phyloP scores from a whole-genome alignment of 2,113 vertebrate species.

The Oreamnos americanus region DNA sequence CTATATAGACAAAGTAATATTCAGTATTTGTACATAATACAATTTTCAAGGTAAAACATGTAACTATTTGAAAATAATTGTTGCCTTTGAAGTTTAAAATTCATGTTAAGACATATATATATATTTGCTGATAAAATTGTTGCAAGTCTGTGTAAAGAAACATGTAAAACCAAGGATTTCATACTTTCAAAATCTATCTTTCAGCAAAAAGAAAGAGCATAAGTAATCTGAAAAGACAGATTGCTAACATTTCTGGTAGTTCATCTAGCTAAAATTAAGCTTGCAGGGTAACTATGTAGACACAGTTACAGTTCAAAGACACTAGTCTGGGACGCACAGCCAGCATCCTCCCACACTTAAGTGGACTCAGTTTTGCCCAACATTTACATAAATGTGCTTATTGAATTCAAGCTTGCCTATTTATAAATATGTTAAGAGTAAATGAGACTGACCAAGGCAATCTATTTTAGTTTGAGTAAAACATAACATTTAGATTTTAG shows the following conservation, averaged over 20 bases:
- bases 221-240: slow-evolving; percentile 57
- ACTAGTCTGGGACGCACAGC: not conserved
- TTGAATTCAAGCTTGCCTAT: not conserved
- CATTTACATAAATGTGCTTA: slow-evolving; percentile 43
- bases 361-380: slow-evolving; percentile 3
- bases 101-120: slow-evolving; percentile 2
- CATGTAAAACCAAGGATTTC: slow-evolving; percentile 25
- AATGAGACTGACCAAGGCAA: not conserved
- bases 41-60: slow-evolving; percentile 27
- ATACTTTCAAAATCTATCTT: slow-evolving; percentile 32
- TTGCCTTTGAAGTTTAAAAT: slow-evolving; percentile 26
- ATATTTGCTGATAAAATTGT: slow-evolving; percentile 39
- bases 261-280: slow-evolving; percentile 59
- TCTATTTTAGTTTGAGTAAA: slow-evolving; percentile 31
- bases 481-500: not conserved
- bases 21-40: not conserved
- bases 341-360: slow-evolving; percentile 18
- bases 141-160: slow-evolving; percentile 43
- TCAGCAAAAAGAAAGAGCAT: slow-evolving; percentile 55
- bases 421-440: slow-evolving; percentile 31
- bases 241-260: slow-evolving; percentile 49
- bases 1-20: not conserved
- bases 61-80: slow-evolving; percentile 33
- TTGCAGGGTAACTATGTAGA: not conserved
- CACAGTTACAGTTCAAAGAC: slow-evolving; percentile 33